Conservation (phyloP, 1,140 invertebrate genomes). For the Atta colombica region DNA sequence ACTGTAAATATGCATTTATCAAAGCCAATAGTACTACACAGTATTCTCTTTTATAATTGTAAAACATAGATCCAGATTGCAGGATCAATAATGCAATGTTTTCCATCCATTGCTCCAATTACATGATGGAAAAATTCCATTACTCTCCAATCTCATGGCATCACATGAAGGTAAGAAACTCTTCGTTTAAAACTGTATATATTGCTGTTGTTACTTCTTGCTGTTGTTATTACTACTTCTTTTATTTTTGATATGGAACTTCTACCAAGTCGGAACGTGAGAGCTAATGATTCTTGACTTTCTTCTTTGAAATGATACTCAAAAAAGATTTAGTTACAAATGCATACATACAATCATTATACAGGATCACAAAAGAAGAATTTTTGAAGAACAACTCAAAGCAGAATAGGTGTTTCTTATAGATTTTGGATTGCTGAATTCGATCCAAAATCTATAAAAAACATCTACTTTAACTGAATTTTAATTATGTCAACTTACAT, state of each 20-base stretch:
- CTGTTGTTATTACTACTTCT: too few relatives aligned
- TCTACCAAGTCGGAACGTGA: conserved; percentile 18
- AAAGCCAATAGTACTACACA: background rate
- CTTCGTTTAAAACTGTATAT: background rate
- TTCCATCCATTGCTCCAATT: background rate
- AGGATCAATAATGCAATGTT: conserved; percentile 23
- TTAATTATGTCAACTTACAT: too few relatives aligned
- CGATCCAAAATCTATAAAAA: too few relatives aligned
- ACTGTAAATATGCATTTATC: conserved; percentile 3
- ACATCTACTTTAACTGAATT: too few relatives aligned
- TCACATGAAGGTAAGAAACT: conserved; percentile 17
- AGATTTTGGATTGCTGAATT: too few relatives aligned
- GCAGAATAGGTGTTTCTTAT: too few relatives aligned
- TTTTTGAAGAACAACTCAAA: too few relatives aligned
- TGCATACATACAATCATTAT: background rate
- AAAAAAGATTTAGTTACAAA: conserved; percentile 7
- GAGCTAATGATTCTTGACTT: conserved; percentile 12
- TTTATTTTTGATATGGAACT: conserved; percentile 12
- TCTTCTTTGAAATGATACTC: background rate
- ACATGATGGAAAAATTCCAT: conserved; percentile 16
- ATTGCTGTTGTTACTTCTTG: conserved; percentile 12
- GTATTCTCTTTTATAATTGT: too few relatives aligned
- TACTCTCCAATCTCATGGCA: background rate
- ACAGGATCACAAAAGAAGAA: too few relatives aligned
- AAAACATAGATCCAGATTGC: background rate